Base-by-base conservation (phyloP, 2,797 vertebrate genomes). In the Squalus acanthias region DNA sequence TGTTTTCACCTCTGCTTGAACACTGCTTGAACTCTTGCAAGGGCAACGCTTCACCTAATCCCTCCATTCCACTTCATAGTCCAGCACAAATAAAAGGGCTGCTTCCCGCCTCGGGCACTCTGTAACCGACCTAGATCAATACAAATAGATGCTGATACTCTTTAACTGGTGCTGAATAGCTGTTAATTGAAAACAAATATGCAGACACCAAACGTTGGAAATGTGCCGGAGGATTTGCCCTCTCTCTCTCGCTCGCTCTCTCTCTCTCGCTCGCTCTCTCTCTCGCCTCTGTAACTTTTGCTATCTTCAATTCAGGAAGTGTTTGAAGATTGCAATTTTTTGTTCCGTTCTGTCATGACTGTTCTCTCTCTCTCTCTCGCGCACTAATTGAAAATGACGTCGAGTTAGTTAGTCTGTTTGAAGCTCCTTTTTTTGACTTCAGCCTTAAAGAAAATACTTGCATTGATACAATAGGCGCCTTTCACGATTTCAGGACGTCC, bases 1-100 rank as follows among this genome's bases (percentile, higher is more conserved):
- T 98, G 97, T 98, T 98, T 98, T 98, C 97, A 97, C 97, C 97
- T 96, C 96, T 97, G 97, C 97, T 97, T 97, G 97, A 97, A 97
- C 96, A 69, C 97, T 2, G 33, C 96, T 96, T 97, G 97, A 97
- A 98, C 98, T 97, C 97, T 97, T 95, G 96, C 63, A 13, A 74
- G 96, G 97, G 88, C 96, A 88, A 89, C 96, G 76, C 97, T 97
- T 98, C 96, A 97, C 96, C 97, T 97, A 97, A 97, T 96, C 82
- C 72, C 95, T 96, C 26, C 97, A 96, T 97, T 97, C 97, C 96
- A 96, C 96, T 96, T 96, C 96, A 96, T 46, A 72, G 97, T 96
- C 96, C 92, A 96, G 96, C 96, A 94, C 97, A 97, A 97, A 97
- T 33, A 97, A 92, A 96, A 33, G 29, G 88, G 92, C 91, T 93